Percentiles rank a stretch among this genome's conserved stretches.
These are phyloP conservation scores for Prunella fulvescens DNA, from an alignment of 2,113 vertebrate species.

Conservation along the genomic window DNA sequence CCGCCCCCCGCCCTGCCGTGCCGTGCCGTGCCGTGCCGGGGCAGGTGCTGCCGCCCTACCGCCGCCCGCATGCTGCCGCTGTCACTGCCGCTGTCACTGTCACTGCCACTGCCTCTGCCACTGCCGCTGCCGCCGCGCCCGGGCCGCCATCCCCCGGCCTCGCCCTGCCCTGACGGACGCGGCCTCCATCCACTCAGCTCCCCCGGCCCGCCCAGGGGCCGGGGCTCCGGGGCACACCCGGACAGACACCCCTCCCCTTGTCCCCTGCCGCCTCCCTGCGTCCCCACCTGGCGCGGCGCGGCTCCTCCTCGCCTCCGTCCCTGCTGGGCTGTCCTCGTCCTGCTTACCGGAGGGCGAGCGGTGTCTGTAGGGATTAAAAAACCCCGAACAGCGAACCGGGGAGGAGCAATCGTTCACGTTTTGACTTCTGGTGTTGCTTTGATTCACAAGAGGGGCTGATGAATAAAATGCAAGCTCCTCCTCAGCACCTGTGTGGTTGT, in stretches of 20 bases:
- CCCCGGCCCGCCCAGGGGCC: background rate
- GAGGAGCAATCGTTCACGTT: background rate
- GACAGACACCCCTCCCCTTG: background rate
- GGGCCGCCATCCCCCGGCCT: background rate
- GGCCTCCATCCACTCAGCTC: background rate
- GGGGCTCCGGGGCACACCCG: background rate
- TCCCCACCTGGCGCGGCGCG: background rate
- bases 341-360: background rate
- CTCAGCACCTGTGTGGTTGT: background rate
- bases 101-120: background rate
- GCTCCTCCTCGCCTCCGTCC: fast-evolving
- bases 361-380: background rate
- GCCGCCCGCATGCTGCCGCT: background rate
- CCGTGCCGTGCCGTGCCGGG: background rate
- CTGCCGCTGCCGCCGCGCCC: background rate
- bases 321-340: fast-evolving
- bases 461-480: background rate
- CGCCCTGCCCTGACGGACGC: conserved; percentile 1
- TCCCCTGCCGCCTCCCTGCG: background rate
- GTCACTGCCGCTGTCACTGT: background rate
- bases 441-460: background rate
- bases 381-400: fast-evolving
- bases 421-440: background rate
- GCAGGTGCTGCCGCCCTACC: background rate
- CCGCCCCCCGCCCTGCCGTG: background rate